Conservation (phyloP, 2,888 invertebrate genomes). For the Melieria crassipennis region DNA sequence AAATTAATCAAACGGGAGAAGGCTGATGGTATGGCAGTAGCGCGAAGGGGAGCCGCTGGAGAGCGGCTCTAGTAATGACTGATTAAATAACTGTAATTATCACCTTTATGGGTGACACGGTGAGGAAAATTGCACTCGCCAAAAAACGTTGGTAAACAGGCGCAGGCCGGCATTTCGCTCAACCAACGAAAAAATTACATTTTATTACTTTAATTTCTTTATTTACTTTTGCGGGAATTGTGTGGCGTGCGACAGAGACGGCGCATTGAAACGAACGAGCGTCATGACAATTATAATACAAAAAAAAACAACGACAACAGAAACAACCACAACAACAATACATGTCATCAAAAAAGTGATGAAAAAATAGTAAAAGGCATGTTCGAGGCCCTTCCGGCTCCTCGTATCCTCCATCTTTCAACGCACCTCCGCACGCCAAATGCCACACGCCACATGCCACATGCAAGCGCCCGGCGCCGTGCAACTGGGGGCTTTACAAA, state of each 20-base stretch:
- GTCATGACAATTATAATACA: background rate
- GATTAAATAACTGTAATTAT: conserved; percentile 64
- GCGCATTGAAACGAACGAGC: background rate
- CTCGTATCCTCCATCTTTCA: too few relatives aligned
- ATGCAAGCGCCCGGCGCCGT: background rate
- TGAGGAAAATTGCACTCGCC: conserved; percentile 40
- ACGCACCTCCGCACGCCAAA: too few relatives aligned
- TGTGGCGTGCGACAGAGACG: background rate
- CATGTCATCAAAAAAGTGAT: background rate
- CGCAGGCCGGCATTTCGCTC: conserved; percentile 33
- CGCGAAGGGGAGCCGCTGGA: background rate
- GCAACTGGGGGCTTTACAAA: background rate
- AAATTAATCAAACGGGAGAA: conserved; percentile 49
- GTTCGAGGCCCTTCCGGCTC: too few relatives aligned
- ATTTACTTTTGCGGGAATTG: conserved; percentile 49
- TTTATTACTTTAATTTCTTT: conserved; percentile 61
- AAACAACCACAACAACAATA: conserved; percentile 8
- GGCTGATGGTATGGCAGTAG: background rate
- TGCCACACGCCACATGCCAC: conserved; percentile 1
- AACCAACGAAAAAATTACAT: conserved; percentile 49
- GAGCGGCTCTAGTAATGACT: conserved; percentile 46
- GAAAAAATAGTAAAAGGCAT: conserved; percentile 8
- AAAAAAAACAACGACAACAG: background rate
- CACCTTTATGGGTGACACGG: conserved; percentile 53
- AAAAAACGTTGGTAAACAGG: conserved; percentile 24